Evolutionary conservation across 2,888 invertebrate genomes (phyloP).

Genomic region (Ischnus inquisitorius): DNA sequence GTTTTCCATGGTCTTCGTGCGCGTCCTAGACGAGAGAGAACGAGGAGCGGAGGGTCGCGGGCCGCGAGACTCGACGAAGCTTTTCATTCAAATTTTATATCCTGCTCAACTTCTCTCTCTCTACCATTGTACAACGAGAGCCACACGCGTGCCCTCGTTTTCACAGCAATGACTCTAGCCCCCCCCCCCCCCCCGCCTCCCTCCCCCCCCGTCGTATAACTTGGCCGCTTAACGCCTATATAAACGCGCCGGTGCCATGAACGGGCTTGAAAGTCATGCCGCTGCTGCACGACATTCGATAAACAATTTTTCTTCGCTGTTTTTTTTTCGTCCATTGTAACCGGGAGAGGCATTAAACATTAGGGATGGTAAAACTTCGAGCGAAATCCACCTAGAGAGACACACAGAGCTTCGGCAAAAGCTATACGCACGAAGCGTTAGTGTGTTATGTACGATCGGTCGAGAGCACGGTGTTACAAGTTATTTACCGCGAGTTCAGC

Average conservation of each 20-base stretch:
- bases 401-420: conserved; percentile 33
- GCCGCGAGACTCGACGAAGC: conserved; percentile 14
- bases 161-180: conserved; percentile 51
- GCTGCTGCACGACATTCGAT: conserved; percentile 41
- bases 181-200: conserved; percentile 5
- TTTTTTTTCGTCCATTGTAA: conserved; percentile 44
- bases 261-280: conserved; percentile 35
- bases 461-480: conserved; percentile 53
- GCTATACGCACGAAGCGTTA: conserved; percentile 24
- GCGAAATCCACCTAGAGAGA: conserved; percentile 30
- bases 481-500: conserved; percentile 51
- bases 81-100: conserved; percentile 76
- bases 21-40: background rate
- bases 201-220: conserved; percentile 36
- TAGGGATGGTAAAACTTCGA: background rate
- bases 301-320: conserved; percentile 45
- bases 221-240: conserved; percentile 53
- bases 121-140: conserved; percentile 56
- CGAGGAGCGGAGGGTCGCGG: conserved; percentile 4
- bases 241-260: conserved; percentile 25
- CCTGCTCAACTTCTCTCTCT: conserved; percentile 63
- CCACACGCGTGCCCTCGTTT: conserved; percentile 26
- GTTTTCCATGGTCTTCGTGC: conserved; percentile 54
- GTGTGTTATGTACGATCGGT: conserved; percentile 24
- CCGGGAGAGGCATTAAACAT: conserved; percentile 35